Percentiles rank a stretch among this genome's conserved stretches.
Evolutionary conservation across 1,140 invertebrate genomes (phyloP).

Genomic region (Fopius arisanus): DNA sequence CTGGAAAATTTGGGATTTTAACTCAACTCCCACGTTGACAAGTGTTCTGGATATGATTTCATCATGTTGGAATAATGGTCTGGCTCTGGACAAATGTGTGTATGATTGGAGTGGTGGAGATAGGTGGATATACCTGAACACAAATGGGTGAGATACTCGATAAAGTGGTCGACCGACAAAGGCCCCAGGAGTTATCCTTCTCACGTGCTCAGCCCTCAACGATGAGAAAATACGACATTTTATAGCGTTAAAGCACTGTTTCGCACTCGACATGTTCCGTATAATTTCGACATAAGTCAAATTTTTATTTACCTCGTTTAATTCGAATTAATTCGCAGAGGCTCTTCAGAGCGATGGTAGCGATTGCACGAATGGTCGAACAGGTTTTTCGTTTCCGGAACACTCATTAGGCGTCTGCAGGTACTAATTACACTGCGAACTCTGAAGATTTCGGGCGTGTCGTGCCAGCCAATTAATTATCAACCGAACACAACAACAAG

Average conservation of each 20-base stretch:
- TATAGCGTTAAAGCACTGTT: neutral
- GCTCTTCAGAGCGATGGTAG: slow-evolving; percentile 11
- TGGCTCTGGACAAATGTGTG: neutral
- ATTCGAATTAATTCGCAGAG: slow-evolving; percentile 14
- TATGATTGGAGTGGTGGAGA: neutral
- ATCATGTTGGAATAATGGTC: slow-evolving; percentile 18
- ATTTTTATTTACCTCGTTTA: neutral
- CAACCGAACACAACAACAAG: slow-evolving; percentile 20
- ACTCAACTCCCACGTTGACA: slow-evolving; percentile 53
- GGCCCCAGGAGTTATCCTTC: too few relatives aligned
- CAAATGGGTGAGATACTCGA: slow-evolving; percentile 22
- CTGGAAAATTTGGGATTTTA: slow-evolving; percentile 54
- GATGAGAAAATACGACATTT: neutral
- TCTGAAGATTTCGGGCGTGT: slow-evolving; percentile 40
- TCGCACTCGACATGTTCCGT: neutral
- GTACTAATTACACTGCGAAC: slow-evolving; percentile 60
- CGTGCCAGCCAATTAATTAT: slow-evolving; percentile 48
- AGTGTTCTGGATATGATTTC: slow-evolving; percentile 49
- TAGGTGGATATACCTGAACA: neutral
- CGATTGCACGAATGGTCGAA: slow-evolving; percentile 28
- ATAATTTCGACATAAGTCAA: slow-evolving; percentile 14
- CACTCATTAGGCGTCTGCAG: slow-evolving; percentile 55
- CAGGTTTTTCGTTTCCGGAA: slow-evolving; percentile 52
- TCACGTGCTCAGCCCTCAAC: too few relatives aligned
- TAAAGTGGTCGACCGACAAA: slow-evolving; percentile 54